These are phyloP conservation scores for Mastigias papua DNA, from an alignment of 30 jellyfish, hydroid and myxozoan species.

Conservation along the genomic window DNA sequence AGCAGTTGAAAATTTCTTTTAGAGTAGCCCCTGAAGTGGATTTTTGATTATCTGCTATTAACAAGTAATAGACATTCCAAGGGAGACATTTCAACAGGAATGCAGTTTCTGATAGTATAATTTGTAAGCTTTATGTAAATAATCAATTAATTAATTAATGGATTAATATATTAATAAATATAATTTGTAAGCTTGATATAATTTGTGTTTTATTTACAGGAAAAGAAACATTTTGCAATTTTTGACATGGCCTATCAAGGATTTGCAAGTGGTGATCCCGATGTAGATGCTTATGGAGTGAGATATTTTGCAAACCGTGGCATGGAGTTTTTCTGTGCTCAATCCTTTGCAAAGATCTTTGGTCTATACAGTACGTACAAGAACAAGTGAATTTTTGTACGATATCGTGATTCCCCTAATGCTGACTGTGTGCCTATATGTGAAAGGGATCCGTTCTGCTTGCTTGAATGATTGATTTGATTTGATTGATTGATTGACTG, in stretches of 20 bases:
- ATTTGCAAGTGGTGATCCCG: conserved; percentile 91
- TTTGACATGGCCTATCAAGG: conserved; percentile 99
- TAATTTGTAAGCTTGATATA: neutral
- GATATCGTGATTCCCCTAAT: too few species aligned
- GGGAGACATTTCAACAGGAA: too few species aligned
- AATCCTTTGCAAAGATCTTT: conserved; percentile 96
- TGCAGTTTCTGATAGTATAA: too few species aligned
- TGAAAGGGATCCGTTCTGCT: neutral
- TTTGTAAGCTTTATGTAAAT: too few species aligned
- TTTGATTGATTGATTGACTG: neutral
- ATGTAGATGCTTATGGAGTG: conserved; percentile 90
- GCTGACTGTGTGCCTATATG: too few species aligned
- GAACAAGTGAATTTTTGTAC: too few species aligned
- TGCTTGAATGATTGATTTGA: neutral
- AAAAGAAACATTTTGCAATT: conserved; percentile 73
- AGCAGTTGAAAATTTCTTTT: too few species aligned
- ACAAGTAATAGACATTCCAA: too few species aligned
- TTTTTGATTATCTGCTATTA: too few species aligned
- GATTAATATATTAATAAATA: too few species aligned
- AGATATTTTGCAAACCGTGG: conserved; percentile 88
- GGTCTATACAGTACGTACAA: conserved; percentile 89
- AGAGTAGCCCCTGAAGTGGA: too few species aligned
- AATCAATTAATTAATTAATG: too few species aligned
- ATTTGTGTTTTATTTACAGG: conserved; percentile 14
- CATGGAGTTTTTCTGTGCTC: conserved; percentile 83